These are phyloP conservation scores for Anoplius nigerrimus DNA, from an alignment of 2,888 invertebrate species.

Conservation along the genomic window DNA sequence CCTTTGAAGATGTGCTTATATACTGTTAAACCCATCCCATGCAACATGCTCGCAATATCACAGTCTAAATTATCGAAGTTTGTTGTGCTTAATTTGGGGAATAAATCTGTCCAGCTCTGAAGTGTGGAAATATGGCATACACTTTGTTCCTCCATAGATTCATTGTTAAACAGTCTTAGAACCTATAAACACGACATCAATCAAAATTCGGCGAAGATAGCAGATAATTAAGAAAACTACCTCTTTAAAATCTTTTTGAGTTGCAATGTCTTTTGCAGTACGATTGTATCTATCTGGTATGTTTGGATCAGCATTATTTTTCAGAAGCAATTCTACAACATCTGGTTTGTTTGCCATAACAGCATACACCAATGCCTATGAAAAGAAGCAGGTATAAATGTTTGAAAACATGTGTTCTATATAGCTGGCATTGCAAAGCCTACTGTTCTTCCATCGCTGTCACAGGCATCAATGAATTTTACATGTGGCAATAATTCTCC, in stretches of 20 bases:
- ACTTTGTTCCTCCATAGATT: conserved; percentile 29
- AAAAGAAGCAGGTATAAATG: conserved; percentile 14
- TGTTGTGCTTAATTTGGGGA: conserved; percentile 71
- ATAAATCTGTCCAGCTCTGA: conserved; percentile 77
- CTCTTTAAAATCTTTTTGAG: conserved; percentile 76
- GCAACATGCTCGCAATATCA: conserved; percentile 78
- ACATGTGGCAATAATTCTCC: conserved; percentile 77
- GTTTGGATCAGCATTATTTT: conserved; percentile 76
- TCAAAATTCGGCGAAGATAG: conserved; percentile 4
- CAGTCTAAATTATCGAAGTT: conserved; percentile 47
- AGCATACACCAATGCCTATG: conserved; percentile 81
- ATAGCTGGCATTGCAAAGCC: conserved; percentile 40
- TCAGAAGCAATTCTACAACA: conserved; percentile 77
- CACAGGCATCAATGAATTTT: conserved; percentile 78
- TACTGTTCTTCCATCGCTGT: conserved; percentile 81
- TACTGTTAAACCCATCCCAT: conserved; percentile 79
- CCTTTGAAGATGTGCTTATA: conserved; percentile 76
- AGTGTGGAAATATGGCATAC: conserved; percentile 60
- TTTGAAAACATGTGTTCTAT: not conserved
- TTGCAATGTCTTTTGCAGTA: conserved; percentile 78
- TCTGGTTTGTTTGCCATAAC: conserved; percentile 78
- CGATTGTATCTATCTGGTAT: conserved; percentile 77
- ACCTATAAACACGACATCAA: conserved; percentile 45
- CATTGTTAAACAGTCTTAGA: conserved; percentile 47
- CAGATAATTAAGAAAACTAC: conserved; percentile 63